A percentile compares a stretch with the other conserved stretches of the same genome.
These are phyloP conservation scores for Atopsyche davidsoni DNA, from an alignment of 1,140 invertebrate genomes.

Conservation along the genomic window DNA sequence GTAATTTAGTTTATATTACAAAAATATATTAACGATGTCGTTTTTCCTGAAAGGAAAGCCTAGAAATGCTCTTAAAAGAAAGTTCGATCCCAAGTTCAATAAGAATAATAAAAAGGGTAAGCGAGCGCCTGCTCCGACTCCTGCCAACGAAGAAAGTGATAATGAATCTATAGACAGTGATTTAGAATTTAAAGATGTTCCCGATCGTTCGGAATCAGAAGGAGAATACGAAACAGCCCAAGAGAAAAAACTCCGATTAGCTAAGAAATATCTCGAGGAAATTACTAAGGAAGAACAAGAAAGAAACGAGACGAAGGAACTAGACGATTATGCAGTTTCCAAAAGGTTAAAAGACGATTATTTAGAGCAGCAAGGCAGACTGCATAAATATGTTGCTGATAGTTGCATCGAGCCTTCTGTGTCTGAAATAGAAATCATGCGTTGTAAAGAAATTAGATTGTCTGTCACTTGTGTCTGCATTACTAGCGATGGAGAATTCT, in stretches of 20 bases:
- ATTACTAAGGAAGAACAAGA: constrained; percentile 76
- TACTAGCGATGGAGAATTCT: constrained; percentile 63
- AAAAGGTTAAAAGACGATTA: constrained; percentile 75
- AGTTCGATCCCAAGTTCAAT: constrained; percentile 39
- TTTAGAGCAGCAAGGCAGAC: constrained; percentile 74
- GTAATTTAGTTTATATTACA: too few relatives aligned
- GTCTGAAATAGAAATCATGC: constrained; percentile 49
- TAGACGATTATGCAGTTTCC: constrained; percentile 61
- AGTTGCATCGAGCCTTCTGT: constrained; percentile 50
- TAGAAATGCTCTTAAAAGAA: constrained; percentile 49
- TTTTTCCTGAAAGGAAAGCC: constrained; percentile 59
- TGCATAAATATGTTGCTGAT: constrained; percentile 68
- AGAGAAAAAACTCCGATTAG: constrained; percentile 81
- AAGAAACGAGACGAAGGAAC: constrained; percentile 58
- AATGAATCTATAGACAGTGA: constrained; percentile 46
- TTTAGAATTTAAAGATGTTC: constrained; percentile 45
- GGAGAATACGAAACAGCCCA: constrained; percentile 78
- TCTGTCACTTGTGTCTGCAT: constrained; percentile 79
- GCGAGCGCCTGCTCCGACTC: constrained; percentile 31
- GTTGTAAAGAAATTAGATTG: constrained; percentile 68
- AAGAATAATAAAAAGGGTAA: constrained; percentile 37
- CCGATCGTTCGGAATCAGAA: constrained; percentile 53
- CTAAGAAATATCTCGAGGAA: constrained; percentile 83
- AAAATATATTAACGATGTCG: too few relatives aligned
- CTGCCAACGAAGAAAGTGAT: constrained; percentile 48